Percentiles rank a stretch among this genome's conserved stretches.
phyloP scores from a whole-genome alignment of 1,140 invertebrate species.

The Lasioglossum baleicum region DNA sequence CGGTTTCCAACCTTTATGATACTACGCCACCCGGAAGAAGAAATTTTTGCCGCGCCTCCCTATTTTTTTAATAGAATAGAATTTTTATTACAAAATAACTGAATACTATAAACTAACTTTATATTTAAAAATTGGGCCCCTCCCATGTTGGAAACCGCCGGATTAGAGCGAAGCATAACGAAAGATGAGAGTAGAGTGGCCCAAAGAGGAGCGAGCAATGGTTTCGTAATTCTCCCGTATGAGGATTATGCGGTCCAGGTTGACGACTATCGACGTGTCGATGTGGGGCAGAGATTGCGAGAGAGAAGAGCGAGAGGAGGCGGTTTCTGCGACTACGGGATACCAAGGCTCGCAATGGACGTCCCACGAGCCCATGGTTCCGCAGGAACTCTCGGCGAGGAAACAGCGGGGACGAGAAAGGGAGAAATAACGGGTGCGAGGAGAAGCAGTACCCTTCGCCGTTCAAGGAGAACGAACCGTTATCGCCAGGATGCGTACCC shows the following conservation, averaged over 20 bases:
- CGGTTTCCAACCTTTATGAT: too few relatives aligned
- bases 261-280: background rate
- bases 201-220: too few relatives aligned
- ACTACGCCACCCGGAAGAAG: too few relatives aligned
- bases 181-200: too few relatives aligned
- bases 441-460: slow-evolving; percentile 63
- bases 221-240: background rate
- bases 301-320: background rate
- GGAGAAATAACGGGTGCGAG: slow-evolving; percentile 68
- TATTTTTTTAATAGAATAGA: too few relatives aligned
- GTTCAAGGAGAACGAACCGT: slow-evolving; percentile 72
- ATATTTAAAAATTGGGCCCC: too few relatives aligned
- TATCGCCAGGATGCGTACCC: slow-evolving; percentile 57
- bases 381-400: slow-evolving; percentile 41
- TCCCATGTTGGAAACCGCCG: too few relatives aligned
- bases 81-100: too few relatives aligned
- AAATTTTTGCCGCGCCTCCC: too few relatives aligned
- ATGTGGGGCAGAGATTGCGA: background rate
- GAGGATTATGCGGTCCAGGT: background rate
- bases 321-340: background rate
- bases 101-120: too few relatives aligned
- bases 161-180: too few relatives aligned
- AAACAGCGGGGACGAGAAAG: slow-evolving; percentile 41
- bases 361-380: slow-evolving; percentile 9
- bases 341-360: background rate